Evolutionary conservation across 2,797 vertebrate species (phyloP), one percentile per base, ranked within the genome.

Genomic region (Nothura maculosa): DNA sequence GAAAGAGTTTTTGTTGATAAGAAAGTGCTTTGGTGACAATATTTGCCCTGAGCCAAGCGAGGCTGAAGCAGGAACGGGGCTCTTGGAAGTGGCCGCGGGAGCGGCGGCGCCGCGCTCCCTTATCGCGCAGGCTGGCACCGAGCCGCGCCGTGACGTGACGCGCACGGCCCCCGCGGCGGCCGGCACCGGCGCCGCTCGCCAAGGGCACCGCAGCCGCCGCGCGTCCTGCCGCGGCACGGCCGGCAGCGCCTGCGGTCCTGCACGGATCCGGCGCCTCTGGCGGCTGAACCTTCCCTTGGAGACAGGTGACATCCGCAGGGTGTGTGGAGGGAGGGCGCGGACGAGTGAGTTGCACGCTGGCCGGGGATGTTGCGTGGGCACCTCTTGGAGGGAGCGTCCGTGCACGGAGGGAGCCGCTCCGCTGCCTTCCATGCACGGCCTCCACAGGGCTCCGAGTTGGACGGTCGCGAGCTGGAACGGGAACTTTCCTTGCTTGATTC

Each of bases 251-350:
- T 12, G 12, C 38, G 9, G 10, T 38, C 50, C 63, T 1, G 1
- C 45, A 12, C 38, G 0, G 2, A 45, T 62, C 40, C 54, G 4
- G 4, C 54, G 6, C 4, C 32, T 48, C 7, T 5, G 4, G 1
- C 1, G 8, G 16, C 52, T 5, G 25, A 55, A 45, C 27, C 40
- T 47, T 54, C 27, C 19, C 45, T 66, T 10, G 28, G 38, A 81
- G 42, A 22, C 0, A 0, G 75, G 63, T 19, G 22, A 58, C 17
- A 0, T 28, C 30, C 0, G 0, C 9, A 0, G 0, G 62, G 36
- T 63, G 0, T 74, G 61, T 0, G 0, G 55, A 75, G 54, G 18
- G 1, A 0, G 11, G 13, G 22, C 3, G 19, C 47, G 19, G 64
- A 25, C 24, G 10, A 7, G 32, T 78, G 73, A 85, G 83, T 81